These are phyloP conservation scores for Brachyopa scutellaris DNA, from an alignment of 2,888 invertebrate species.

Conservation along the genomic window DNA sequence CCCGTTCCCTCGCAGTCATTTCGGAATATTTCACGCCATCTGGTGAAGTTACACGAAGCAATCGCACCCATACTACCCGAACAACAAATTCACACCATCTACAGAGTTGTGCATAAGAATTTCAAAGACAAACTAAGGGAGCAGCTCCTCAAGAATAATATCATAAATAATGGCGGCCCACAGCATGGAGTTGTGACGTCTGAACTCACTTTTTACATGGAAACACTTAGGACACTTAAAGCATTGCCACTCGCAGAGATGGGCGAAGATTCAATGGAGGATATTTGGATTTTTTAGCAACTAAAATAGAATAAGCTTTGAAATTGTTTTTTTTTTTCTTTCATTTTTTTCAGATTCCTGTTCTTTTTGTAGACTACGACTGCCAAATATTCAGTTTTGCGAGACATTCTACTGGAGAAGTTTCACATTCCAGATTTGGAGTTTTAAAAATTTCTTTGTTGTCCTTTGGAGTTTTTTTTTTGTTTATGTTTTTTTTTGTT, in stretches of 20 bases:
- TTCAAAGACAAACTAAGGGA: constrained; percentile 94
- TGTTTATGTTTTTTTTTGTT: constrained; percentile 11
- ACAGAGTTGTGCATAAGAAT: constrained; percentile 90
- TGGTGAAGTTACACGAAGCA: constrained; percentile 95
- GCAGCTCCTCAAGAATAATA: constrained; percentile 92
- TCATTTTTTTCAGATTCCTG: not conserved
- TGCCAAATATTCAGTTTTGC: constrained; percentile 57
- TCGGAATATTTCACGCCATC: constrained; percentile 92
- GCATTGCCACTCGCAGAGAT: constrained; percentile 89
- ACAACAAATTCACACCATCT: constrained; percentile 89
- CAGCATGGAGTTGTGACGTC: constrained; percentile 97
- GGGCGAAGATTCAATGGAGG: constrained; percentile 88
- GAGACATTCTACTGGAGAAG: not conserved
- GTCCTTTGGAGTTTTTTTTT: not conserved
- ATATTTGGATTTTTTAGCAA: constrained; percentile 86
- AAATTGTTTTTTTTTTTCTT: not conserved
- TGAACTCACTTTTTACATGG: constrained; percentile 94
- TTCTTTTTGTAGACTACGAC: constrained; percentile 37
- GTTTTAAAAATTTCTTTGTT: constrained; percentile 1
- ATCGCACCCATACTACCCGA: constrained; percentile 92
- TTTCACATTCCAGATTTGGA: constrained; percentile 43
- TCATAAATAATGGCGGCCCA: constrained; percentile 97
- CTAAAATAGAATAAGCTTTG: constrained; percentile 29
- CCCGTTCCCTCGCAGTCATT: constrained; percentile 96
- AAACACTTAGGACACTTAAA: constrained; percentile 91